Base-by-base conservation (phyloP, 2,797 vertebrate species). In the Microhierax caerulescens region DNA sequence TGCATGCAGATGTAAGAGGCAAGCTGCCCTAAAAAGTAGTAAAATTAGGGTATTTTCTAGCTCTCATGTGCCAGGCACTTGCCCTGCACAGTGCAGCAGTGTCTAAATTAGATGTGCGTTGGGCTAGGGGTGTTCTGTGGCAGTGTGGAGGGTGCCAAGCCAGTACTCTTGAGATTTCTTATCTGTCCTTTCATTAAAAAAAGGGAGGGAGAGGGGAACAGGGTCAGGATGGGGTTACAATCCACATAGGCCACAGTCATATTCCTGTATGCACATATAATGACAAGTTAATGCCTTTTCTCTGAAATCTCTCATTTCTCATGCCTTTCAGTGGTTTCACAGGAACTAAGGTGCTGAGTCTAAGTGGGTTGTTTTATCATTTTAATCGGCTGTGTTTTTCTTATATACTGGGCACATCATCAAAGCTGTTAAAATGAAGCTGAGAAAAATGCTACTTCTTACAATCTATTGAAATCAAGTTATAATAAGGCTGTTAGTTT, bases 401-500 rank as follows among this genome's bases (percentile, higher is more conserved):
- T 70, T 61, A 45, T 81, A 61, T 51, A n/a, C 43, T 63, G 32
- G 57, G 79, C 84, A 90, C 47, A 86, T 84, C 90, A 92, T 92
- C 75, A 86, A 96, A 97, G 36, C 69, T 95, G 64, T 65, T 89
- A 91, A 89, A 96, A 91, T 23, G 28, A 80, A 93, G 47, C 84
- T 94, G 88, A 97, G 79, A 41, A 88, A 95, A 94, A 83, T 76
- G 80, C 91, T 95, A 43, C 90, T 97, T 45, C 77, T 10, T 37
- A 72, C 72, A 96, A 96, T 86, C 89, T 85, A 72, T 41, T 93
- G 88, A 93, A 95, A 91, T 74, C 59, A 69, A 94, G 77, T 93
- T 96, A 82, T 56, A 95, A 96, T 92, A 95, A 90, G 81, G 73
- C 36, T 88, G 85, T 93, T 97, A 90, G 92, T 94, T 97, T 80